Evolutionary conservation across 1,140 invertebrate genomes (phyloP), one percentile per base, ranked within the genome.

Genomic region (Penaeus indicus): DNA sequence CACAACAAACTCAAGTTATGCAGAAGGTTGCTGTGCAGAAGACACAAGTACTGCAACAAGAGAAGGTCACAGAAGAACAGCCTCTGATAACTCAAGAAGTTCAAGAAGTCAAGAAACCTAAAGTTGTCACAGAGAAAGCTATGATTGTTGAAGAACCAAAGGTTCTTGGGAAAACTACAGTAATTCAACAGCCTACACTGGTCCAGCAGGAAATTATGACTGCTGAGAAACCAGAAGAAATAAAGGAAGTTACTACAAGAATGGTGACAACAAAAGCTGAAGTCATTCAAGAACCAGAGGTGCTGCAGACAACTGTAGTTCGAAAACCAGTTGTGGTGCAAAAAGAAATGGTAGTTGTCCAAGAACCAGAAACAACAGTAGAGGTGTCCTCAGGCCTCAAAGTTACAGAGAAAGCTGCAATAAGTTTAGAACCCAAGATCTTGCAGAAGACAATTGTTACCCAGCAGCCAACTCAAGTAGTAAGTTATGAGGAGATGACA

Each of bases 221-320:
- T n/a, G 72, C 42, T n/a, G 27, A 75, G 27, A 27, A 75, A 38
- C 72, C 72, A 75, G 72, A 75, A 27, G 42, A 27, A 27, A 25
- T 38, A 32, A 75, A 10, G 8, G 72, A 78, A 85, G 25, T 69
- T 27, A 38, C 25, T n/a, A 85, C 77, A n/a, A 75, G 32, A 69
- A 3, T 83, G 21, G 54, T 64, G 25, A 84, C 32, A 67, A 62
- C 84, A 77, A 80, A 8, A 27, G 82, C 89, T 72, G 13, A 87
- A 38, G 11, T 60, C 75, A 22, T 67, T 47, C 25, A 90, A 64
- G 85, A 89, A 78, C 88, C 86, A 75, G n/a, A 84, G 22, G 25
- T 62, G 72, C 60, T 84, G 62, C 16, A 84, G 67, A 77, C n/a
- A 67, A 85, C 83, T 22, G 86, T 61, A 88, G 85, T 86, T 19